These are phyloP conservation scores for Campopleginae sp. DNA, from an alignment of 2,888 invertebrate genomes.

Conservation along the genomic window DNA sequence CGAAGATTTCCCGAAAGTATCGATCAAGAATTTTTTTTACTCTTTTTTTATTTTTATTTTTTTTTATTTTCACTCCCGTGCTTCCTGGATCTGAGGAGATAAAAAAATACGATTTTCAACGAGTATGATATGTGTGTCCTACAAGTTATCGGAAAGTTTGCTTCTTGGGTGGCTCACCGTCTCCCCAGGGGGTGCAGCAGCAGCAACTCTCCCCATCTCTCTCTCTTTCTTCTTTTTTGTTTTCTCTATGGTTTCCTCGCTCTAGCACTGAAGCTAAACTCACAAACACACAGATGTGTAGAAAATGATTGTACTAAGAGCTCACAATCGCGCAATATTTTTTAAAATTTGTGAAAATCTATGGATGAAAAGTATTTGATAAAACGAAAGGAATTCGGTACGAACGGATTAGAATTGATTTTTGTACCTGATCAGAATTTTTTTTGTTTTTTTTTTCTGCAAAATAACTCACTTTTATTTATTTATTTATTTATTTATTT, in stretches of 20 bases:
- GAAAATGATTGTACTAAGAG: slow-evolving; percentile 43
- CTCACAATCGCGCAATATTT: slow-evolving; percentile 55
- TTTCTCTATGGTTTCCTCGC: slow-evolving; percentile 49
- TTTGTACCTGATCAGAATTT: too few species aligned
- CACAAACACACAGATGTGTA: slow-evolving; percentile 14
- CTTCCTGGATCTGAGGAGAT: slow-evolving; percentile 66
- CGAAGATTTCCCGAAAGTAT: slow-evolving; percentile 12
- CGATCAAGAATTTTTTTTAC: slow-evolving; percentile 23
- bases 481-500: too few species aligned
- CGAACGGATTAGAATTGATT: background rate
- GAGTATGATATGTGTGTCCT: slow-evolving; percentile 73
- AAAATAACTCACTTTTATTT: too few species aligned
- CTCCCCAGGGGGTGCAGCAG: slow-evolving; percentile 80
- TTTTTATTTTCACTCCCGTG: background rate
- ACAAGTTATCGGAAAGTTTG: slow-evolving; percentile 81
- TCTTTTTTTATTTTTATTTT: too few species aligned
- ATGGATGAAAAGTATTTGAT: background rate
- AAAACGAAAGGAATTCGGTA: background rate
- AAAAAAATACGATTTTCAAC: slow-evolving; percentile 72
- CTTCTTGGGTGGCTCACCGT: slow-evolving; percentile 82
- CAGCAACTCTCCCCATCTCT: slow-evolving; percentile 67
- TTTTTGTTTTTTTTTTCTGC: too few species aligned
- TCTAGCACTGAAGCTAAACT: slow-evolving; percentile 21
- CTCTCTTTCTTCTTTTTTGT: slow-evolving; percentile 34
- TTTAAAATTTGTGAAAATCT: slow-evolving; percentile 28